Evolutionary conservation across 2,888 invertebrate genomes (phyloP), one percentile per base, ranked within the genome.

Genomic region (Cyclophora punctaria): DNA sequence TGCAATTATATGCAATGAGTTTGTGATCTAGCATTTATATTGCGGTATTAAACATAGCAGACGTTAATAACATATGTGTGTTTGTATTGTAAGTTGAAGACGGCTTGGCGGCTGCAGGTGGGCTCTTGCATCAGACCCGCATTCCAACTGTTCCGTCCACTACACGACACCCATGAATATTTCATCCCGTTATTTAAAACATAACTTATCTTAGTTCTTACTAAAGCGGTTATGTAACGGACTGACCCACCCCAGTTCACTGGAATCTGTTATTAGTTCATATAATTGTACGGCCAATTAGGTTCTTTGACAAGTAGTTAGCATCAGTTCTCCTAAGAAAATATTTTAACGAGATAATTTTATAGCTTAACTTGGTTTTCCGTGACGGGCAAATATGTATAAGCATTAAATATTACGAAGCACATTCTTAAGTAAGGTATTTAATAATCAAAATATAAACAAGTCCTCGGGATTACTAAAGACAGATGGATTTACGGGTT

Each of bases 101-200:
- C 80, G 65, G 83, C 80, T 72, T 79, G 83, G 80, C 84, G 76
- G 67, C 80, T 74, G 69, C 77, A 70, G 71, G 81, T 80, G 81
- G 69, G 71, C 57, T 60, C 51, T 83, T 81, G 75, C 80, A 73
- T 75, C 75, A 75, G 63, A 64, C 59, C 62, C 67, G 67, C 79
- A 79, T 78, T 77, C 78, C 73, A 56, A 60, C 63, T 48, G 51
- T 55, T 60, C 49, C 53, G 54, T 52, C 47, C 49, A 49, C 49
- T 47, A 53, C 52, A 51, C 44, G 48, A 49, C 50, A 52, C 52
- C 45, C 42, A 53, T 53, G 52, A 59, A 59, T 57, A 56, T 55
- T 55, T 57, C 44, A 57, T 50, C 49, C 46, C 45, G 49, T 51
- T 52, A 50, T 55, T 54, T 37, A 37, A 54, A 7, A 47, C 45